A percentile compares a stretch with the other conserved stretches of the same genome.
These are phyloP conservation scores for Xiphophorus birchmanni DNA, from an alignment of 2,797 vertebrate genomes.

Conservation along the genomic window DNA sequence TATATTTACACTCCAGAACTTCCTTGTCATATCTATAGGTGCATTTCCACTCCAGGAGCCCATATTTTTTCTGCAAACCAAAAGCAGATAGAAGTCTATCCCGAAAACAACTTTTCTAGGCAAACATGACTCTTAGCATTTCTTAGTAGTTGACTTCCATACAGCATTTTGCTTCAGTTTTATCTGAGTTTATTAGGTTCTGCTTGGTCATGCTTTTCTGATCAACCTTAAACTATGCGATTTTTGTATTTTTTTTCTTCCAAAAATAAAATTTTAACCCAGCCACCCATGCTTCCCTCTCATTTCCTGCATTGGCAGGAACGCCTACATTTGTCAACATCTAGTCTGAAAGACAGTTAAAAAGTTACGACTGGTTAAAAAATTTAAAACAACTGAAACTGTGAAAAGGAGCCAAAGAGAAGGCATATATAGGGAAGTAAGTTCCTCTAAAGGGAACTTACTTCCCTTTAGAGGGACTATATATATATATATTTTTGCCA, in stretches of 20 bases:
- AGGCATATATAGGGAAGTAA: neutral
- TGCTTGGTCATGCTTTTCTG: neutral
- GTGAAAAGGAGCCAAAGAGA: neutral
- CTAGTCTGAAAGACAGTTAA: neutral
- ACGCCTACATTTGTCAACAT: neutral
- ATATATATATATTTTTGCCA: neutral
- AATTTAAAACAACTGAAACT: neutral
- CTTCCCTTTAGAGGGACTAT: neutral
- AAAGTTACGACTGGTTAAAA: neutral
- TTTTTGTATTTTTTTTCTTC: neutral
- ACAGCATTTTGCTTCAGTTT: neutral
- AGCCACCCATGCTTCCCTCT: neutral
- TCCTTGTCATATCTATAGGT: neutral
- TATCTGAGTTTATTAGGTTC: neutral
- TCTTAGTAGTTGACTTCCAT: neutral
- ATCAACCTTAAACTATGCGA: neutral
- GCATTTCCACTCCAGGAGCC: neutral
- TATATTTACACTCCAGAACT: neutral
- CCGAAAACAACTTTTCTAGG: neutral
- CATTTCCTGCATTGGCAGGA: neutral
- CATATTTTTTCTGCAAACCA: neutral
- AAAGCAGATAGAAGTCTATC: neutral
- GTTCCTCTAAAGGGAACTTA: too few relatives aligned
- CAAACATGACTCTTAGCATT: neutral
- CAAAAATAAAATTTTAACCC: neutral